These are phyloP conservation scores for Actinia equina DNA, from an alignment of 64 coral and sea anemone genomes.

Conservation along the genomic window DNA sequence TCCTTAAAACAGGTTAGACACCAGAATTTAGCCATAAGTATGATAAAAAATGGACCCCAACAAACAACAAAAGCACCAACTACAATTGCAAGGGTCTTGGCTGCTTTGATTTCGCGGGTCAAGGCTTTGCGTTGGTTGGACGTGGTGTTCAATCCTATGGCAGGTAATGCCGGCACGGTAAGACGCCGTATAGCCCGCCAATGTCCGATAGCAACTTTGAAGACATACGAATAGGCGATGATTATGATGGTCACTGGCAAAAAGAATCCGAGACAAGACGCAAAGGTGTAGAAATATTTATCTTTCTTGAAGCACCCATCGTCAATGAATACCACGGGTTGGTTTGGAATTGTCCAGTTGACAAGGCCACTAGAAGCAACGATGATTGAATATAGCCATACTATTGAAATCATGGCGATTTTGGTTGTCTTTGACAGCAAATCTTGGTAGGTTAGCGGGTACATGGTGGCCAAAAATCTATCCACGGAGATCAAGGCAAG, in stretches of 20 bases:
- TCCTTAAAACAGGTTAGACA: constrained; percentile 40
- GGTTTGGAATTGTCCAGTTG: constrained; percentile 71
- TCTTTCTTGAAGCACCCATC: constrained; percentile 74
- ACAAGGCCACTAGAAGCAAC: constrained; percentile 63
- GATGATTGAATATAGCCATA: constrained; percentile 63
- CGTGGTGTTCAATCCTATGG: not conserved
- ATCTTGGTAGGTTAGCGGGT: constrained; percentile 78
- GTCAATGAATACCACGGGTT: constrained; percentile 24
- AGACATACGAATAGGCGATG: constrained; percentile 72
- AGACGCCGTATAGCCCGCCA: constrained; percentile 64
- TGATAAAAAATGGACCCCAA: constrained; percentile 85
- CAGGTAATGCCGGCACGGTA: constrained; percentile 22
- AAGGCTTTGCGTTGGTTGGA: constrained; percentile 43
- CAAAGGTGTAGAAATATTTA: constrained; percentile 83
- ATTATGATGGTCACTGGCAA: constrained; percentile 67
- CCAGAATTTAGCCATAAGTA: constrained; percentile 65
- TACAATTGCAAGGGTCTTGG: constrained; percentile 76
- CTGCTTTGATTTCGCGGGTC: constrained; percentile 77
- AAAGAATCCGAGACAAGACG: constrained; percentile 71
- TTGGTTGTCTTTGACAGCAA: constrained; percentile 60
- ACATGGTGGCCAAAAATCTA: constrained; percentile 77
- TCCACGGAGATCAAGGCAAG: constrained; percentile 81
- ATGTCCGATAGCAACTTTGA: constrained; percentile 71
- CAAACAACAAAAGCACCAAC: constrained; percentile 76
- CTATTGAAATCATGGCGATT: constrained; percentile 36